Evolutionary conservation across 2,888 invertebrate genomes (phyloP), one percentile per base, ranked within the genome.

Genomic region (Yponomeuta cagnagella): DNA sequence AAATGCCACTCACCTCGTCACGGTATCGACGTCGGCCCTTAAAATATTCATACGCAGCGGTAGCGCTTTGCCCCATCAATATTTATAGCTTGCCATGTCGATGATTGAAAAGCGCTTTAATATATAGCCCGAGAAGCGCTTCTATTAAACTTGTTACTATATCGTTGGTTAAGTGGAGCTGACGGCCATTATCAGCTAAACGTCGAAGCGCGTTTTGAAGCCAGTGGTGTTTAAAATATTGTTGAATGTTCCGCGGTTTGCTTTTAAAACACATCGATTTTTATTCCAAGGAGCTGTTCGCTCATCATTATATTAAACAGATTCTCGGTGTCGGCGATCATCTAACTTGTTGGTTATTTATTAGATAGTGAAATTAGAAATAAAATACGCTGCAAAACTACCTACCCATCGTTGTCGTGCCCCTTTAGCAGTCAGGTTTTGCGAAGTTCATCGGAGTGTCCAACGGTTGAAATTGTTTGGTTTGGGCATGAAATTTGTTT

Each of bases 41-140:
- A 52, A 82, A 86, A 85, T 86, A 88, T 87, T 87, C 86, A 87
- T 83, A 80, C 75, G 77, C 78, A 77, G 77, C 79, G 78, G 81
- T 79, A 79, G 80, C 23, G 77, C 82, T 79, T 76, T 75, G 75
- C 75, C 75, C 77, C 79, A 86, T 88, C 81, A 87, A 88, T 88
- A 88, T 88, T 86, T 83, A 87, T 86, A 83, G 82, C 77, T 76
- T 80, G 77, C 78, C 75, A 74, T 77, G 77, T 33, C 70, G 70
- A 58, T 70, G 72, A 70, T 72, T 70, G 70, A 72, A 72, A 68
- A 67, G 69, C 33, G 43, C 70, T 30, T 68, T 82, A 79, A 84
- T 85, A 84, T 82, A 73, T 72, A 70, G 71, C 65, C 72, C 71
- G 68, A 82, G 85, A 81, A 82, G 77, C 77, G 78, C 79, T 31